A percentile compares a stretch with the other conserved stretches of the same genome.
Evolutionary conservation across 2,888 invertebrate genomes (phyloP).

Genomic region (Aphrophora alni): DNA sequence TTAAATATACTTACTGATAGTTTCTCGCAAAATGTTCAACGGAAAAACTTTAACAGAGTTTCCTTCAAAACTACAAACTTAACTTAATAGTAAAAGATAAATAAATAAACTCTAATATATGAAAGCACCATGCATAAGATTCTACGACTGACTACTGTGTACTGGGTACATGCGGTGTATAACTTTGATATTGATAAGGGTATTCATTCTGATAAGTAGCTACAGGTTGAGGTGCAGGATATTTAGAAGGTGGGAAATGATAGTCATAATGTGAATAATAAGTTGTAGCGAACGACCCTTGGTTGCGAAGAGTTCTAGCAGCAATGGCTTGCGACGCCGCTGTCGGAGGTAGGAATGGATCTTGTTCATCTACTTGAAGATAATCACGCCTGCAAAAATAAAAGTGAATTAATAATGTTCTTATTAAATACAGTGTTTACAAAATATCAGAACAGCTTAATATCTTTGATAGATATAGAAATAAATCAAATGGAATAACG

Average conservation of each 20-base stretch:
- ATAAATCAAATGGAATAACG: too few relatives aligned
- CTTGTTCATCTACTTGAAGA: conserved; percentile 84
- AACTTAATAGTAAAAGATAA: background rate
- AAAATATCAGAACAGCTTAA: too few relatives aligned
- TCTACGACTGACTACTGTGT: background rate
- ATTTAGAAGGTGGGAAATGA: conserved; percentile 53
- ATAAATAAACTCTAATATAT: too few relatives aligned
- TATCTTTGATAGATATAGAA: too few relatives aligned
- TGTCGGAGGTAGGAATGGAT: conserved; percentile 74
- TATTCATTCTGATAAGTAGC: conserved; percentile 43
- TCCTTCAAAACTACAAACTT: too few relatives aligned
- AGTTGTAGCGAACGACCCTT: conserved; percentile 73
- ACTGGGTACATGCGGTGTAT: conserved; percentile 29
- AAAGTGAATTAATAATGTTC: too few relatives aligned
- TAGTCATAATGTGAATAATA: conserved; percentile 47
- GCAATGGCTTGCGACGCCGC: conserved; percentile 66
- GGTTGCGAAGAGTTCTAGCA: conserved; percentile 70
- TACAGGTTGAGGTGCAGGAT: conserved; percentile 55
- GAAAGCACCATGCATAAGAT: background rate
- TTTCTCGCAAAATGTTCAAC: too few relatives aligned
- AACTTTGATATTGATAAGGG: conserved; percentile 36
- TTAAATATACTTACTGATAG: too few relatives aligned
- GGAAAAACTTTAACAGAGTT: too few relatives aligned
- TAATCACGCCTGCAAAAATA: conserved; percentile 73
- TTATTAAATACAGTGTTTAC: too few relatives aligned